Evolutionary conservation across 2,797 vertebrate genomes (phyloP).

Genomic region (Garrulus glandarius): DNA sequence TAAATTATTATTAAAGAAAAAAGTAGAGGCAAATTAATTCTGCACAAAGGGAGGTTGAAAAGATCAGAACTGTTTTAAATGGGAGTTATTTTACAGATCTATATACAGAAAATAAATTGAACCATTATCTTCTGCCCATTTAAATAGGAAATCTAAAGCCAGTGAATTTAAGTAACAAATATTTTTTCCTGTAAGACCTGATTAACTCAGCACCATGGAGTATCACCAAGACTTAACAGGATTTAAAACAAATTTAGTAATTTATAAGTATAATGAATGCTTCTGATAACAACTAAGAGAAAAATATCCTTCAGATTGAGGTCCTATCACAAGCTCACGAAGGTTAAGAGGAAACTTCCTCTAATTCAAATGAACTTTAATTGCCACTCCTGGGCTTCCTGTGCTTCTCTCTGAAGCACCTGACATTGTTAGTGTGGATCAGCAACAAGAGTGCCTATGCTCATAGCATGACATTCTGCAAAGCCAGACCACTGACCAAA

Average conservation of each 20-base stretch:
- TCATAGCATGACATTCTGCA: neutral
- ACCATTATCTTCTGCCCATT: neutral
- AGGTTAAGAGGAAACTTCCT: conserved; percentile 43
- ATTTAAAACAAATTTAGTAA: neutral
- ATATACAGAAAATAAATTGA: conserved; percentile 1
- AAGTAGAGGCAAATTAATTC: neutral
- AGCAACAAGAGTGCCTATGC: neutral
- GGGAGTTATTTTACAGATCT: neutral
- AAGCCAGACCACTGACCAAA: neutral
- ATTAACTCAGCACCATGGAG: neutral
- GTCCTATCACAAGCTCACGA: neutral
- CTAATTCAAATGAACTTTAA: conserved; percentile 11
- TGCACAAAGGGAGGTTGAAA: neutral
- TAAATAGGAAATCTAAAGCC: neutral
- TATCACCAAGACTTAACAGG: neutral
- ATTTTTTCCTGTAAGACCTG: neutral
- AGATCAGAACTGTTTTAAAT: neutral
- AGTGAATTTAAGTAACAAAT: neutral
- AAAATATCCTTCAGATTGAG: neutral
- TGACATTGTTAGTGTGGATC: neutral
- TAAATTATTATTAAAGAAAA: neutral
- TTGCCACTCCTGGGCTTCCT: conserved; percentile 1
- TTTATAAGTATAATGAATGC: conserved; percentile 2
- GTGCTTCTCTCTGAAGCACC: neutral
- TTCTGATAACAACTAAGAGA: neutral